Base-by-base conservation (phyloP, 2,797 vertebrate genomes). In the Tauraco hartlaubi region DNA sequence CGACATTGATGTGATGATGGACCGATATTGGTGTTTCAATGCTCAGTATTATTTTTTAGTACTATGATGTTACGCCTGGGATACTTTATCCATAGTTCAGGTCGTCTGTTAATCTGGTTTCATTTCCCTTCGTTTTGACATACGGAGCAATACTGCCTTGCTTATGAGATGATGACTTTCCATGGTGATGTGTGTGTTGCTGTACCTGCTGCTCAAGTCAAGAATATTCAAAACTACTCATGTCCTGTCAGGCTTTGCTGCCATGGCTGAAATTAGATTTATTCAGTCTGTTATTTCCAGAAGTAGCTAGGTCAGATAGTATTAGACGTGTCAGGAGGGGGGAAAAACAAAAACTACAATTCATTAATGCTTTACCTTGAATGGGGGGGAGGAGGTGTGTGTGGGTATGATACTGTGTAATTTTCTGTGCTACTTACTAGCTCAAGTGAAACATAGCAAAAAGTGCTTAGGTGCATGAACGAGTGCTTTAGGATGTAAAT, bases 261-360 rank as follows among this genome's bases (percentile, higher is more conserved):
- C 81, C 20, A 2, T 11, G 74, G 44, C 93, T 94, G 85, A 95
- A 95, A 93, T 55, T 76, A 88, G 83, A 92, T 95, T 93, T 95
- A 86, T 74, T 85, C 76, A 58, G 64, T 43, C 83, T 11, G 26
- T 64, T 90, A 22, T 41, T 68, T 85, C 73, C 55, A 85, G 73
- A 73, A 96, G 63, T 44, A 72, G 44, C 79, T 71, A 62, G 85
- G 85, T 92, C 76, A 89, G 83, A 64, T 44, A 61, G 52, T 9
- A 48, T 44, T 67, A 26, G 63, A 67, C 35, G 73, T 78, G 56
- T 91, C 48, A 35, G 18, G 54, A 88, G 87, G 39, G 39, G 35
- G 35, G 35, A 35, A 64, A 86, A 82, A 26, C 25, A 31, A 56
- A 59, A 46, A 61, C 11, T 72, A 4, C 82, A 90, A 39, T 28